These are phyloP conservation scores for Micromesistius poutassou DNA, from an alignment of 2,797 vertebrate species.

Conservation along the genomic window DNA sequence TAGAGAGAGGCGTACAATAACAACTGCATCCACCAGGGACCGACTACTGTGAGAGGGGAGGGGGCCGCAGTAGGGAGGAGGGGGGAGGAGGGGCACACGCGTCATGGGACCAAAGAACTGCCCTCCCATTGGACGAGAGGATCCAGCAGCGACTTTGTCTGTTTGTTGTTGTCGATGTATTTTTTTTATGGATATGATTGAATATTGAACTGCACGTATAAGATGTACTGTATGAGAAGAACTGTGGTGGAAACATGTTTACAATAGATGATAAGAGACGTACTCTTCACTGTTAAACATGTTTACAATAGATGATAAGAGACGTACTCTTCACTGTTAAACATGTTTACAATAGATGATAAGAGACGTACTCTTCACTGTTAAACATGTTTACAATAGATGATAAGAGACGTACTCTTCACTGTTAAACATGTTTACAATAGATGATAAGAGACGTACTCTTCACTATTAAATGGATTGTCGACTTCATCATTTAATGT, in stretches of 20 bases:
- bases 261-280: constrained; percentile 66
- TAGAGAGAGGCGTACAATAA: constrained; percentile 33
- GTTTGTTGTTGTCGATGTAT: constrained; percentile 45
- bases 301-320: constrained; percentile 1
- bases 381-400: constrained; percentile 50
- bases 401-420: constrained; percentile 56
- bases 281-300: constrained; percentile 62
- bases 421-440: constrained; percentile 47
- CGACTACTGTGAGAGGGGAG: constrained; percentile 69
- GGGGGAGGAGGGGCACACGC: constrained; percentile 52
- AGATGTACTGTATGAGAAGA: constrained; percentile 72
- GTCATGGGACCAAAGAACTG: constrained; percentile 74
- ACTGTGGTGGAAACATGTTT: constrained; percentile 72
- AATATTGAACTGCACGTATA: constrained; percentile 71
- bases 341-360: constrained; percentile 20
- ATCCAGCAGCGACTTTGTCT: constrained; percentile 74
- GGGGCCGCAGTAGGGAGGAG: constrained; percentile 54
- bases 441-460: constrained; percentile 43
- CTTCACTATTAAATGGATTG: constrained; percentile 74
- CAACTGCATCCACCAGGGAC: constrained; percentile 43
- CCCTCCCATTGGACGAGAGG: constrained; percentile 66
- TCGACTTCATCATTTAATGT: constrained; percentile 47
- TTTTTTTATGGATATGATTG: constrained; percentile 51
- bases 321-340: constrained; percentile 71
- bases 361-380: constrained; percentile 63